Evolutionary conservation across 2,888 invertebrate species (phyloP).

Genomic region (Caradrina kadenii): DNA sequence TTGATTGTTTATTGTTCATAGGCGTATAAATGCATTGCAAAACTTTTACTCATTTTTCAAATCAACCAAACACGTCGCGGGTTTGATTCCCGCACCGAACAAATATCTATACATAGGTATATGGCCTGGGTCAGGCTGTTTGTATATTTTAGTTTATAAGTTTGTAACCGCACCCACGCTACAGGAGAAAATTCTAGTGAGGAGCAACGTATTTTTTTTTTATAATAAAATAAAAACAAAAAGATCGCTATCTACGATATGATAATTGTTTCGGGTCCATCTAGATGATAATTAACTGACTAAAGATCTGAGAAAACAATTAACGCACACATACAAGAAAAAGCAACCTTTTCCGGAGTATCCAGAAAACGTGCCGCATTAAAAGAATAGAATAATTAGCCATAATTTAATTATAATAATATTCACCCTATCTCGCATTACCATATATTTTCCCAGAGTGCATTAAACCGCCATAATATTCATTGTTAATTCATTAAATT

Average conservation of each 20-base stretch:
- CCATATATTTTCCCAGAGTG: conserved; percentile 23
- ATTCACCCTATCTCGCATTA: conserved; percentile 44
- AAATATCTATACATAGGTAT: no score
- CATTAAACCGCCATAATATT: conserved; percentile 35
- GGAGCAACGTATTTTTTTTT: no score
- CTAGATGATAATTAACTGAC: not conserved
- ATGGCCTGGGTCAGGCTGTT: no score
- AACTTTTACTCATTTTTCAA: no score
- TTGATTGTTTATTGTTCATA: conserved; percentile 2
- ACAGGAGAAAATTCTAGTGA: no score
- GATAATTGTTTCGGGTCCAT: not conserved
- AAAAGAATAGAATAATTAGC: conserved; percentile 39
- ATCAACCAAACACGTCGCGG: no score
- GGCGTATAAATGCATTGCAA: no score
- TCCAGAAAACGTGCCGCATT: conserved; percentile 7
- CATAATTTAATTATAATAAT: conserved; percentile 30
- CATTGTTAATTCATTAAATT: conserved; percentile 58
- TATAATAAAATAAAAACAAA: no score
- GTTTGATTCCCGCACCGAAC: no score
- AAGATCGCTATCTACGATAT: not conserved
- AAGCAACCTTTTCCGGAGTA: not conserved
- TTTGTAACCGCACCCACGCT: no score
- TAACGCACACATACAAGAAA: not conserved
- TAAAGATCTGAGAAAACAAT: conserved; percentile 17
- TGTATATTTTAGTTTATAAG: no score